Evolutionary conservation across 2,113 vertebrate genomes (phyloP).

Genomic region (Xenotilapia longispinis): DNA sequence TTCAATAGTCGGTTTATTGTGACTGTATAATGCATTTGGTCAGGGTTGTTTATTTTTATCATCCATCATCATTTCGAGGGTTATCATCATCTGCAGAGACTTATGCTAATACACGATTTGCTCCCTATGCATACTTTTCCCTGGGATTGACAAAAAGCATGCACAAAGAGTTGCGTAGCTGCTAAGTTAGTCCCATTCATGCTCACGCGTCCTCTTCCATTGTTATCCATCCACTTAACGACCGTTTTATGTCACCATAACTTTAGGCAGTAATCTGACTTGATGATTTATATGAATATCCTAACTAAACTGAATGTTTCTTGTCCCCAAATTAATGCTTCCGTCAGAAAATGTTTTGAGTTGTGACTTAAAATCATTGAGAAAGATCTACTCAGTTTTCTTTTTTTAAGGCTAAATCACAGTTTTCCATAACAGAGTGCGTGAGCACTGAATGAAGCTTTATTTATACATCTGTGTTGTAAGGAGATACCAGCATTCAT

Average conservation of each 20-base stretch:
- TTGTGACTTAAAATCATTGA: not conserved
- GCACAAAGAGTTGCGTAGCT: not conserved
- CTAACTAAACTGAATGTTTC: slow-evolving; percentile 41
- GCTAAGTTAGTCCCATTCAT: not conserved
- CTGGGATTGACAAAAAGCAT: not conserved
- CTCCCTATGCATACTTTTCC: not conserved
- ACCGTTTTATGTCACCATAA: slow-evolving; percentile 23
- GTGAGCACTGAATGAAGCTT: not conserved
- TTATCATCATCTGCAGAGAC: not conserved
- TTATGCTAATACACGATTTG: not conserved
- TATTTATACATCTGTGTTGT: not conserved
- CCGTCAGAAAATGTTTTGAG: not conserved
- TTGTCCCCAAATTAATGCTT: not conserved
- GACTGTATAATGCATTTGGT: not conserved
- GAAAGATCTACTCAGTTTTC: not conserved
- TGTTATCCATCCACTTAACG: not conserved
- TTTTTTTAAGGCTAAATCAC: not conserved
- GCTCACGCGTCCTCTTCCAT: not conserved
- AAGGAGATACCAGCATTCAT: slow-evolving; percentile 29
- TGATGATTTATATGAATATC: slow-evolving; percentile 47
- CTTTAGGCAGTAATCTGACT: slow-evolving; percentile 59
- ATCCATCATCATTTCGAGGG: not conserved
- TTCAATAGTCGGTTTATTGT: not conserved
- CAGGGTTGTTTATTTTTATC: not conserved
- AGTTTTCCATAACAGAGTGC: not conserved